phyloP scores from a whole-genome alignment of 2,797 vertebrate species.

The Cuculus canorus region DNA sequence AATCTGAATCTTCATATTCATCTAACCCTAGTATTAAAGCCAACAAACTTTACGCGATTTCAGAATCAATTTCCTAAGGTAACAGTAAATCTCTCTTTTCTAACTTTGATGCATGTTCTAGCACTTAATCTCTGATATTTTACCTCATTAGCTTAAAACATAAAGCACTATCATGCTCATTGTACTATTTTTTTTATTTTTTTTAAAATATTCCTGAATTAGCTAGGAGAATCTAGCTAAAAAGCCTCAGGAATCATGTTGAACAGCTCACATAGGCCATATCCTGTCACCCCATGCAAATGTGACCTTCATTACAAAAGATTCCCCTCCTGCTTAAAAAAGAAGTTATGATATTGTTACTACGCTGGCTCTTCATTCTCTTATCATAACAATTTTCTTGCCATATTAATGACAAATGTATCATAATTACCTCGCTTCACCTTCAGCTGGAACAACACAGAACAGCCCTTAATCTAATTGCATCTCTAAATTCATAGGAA shows the following conservation, averaged over 20 bases:
- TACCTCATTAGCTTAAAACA: neutral
- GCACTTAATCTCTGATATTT: neutral
- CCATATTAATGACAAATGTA: conserved; percentile 13
- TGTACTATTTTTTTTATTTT: neutral
- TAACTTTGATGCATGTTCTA: neutral
- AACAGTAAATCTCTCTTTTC: neutral
- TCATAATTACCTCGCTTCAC: conserved; percentile 37
- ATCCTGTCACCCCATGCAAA: neutral
- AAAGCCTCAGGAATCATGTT: neutral
- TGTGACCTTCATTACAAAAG: neutral
- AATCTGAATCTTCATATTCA: neutral
- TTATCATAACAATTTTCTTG: neutral
- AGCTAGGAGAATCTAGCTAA: neutral
- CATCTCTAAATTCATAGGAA: conserved; percentile 21
- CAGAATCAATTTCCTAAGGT: neutral
- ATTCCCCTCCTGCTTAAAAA: neutral
- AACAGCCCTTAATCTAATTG: conserved; percentile 42
- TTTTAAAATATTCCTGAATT: neutral
- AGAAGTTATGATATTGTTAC: neutral
- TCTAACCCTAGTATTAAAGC: neutral
- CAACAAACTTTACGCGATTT: neutral
- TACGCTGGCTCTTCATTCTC: neutral
- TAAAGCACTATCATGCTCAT: neutral
- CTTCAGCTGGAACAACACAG: conserved; percentile 8
- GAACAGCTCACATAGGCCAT: neutral